Evolutionary conservation across 2,888 invertebrate species (phyloP).

Genomic region (Lomographa bimaculata): DNA sequence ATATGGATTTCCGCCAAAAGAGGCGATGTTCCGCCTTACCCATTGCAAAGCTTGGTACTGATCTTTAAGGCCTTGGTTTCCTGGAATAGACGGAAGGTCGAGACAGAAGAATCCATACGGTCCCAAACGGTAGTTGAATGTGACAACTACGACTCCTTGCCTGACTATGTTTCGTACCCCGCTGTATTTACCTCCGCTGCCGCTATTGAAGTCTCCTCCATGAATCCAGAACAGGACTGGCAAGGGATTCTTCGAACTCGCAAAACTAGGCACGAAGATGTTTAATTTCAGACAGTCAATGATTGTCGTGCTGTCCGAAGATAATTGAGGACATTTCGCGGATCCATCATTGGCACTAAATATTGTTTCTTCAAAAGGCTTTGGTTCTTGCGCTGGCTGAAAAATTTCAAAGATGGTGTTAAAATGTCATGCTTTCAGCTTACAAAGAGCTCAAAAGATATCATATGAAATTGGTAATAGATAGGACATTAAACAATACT

Average conservation of each 20-base stretch:
- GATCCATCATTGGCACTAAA: conserved; percentile 62
- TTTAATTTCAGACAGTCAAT: conserved; percentile 87
- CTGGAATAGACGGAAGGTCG: conserved; percentile 60
- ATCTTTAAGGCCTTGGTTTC: conserved; percentile 75
- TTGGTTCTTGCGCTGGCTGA: conserved; percentile 56
- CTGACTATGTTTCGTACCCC: conserved; percentile 57
- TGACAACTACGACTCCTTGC: conserved; percentile 65
- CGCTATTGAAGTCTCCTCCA: conserved; percentile 60
- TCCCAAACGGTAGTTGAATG: conserved; percentile 71
- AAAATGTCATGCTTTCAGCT: too few species aligned
- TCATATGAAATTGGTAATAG: too few species aligned
- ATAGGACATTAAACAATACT: too few species aligned
- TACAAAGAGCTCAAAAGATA: too few species aligned
- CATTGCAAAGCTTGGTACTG: conserved; percentile 66
- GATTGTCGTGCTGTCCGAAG: conserved; percentile 37
- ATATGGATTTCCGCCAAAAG: conserved; percentile 74
- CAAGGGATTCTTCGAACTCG: conserved; percentile 58
- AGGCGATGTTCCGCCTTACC: conserved; percentile 64
- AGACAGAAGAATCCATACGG: conserved; percentile 75
- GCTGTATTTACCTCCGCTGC: conserved; percentile 53
- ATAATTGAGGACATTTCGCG: conserved; percentile 62
- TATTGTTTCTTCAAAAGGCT: conserved; percentile 56
- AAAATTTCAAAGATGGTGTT: too few species aligned
- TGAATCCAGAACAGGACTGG: conserved; percentile 75
- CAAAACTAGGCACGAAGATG: conserved; percentile 72